Evolutionary conservation across 2,113 vertebrate species (phyloP).

Genomic region (Scalopus aquaticus): DNA sequence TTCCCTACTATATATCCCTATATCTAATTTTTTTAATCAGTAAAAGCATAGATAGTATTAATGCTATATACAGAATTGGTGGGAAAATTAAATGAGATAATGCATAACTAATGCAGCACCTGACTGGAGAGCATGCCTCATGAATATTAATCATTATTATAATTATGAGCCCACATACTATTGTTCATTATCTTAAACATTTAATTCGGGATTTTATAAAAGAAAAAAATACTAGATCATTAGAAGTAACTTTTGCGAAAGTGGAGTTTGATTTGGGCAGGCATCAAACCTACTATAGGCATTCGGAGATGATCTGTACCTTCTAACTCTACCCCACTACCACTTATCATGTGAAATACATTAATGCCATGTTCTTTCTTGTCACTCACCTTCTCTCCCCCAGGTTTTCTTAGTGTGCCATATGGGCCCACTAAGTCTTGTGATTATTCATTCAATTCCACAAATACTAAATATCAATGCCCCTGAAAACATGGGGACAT

Average conservation of each 20-base stretch:
- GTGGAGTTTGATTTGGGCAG: not conserved
- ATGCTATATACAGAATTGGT: not conserved
- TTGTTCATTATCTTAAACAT: not conserved
- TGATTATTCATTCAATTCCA: not conserved
- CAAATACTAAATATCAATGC: not conserved
- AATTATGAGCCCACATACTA: not conserved
- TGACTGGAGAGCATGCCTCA: not conserved
- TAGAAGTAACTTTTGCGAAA: not conserved
- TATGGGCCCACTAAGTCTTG: not conserved
- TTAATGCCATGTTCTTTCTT: not conserved
- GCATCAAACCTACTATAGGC: not conserved
- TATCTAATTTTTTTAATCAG: not conserved
- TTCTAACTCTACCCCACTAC: not conserved
- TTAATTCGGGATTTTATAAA: not conserved
- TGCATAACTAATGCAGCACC: not conserved
- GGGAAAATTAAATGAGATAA: conserved; percentile 10
- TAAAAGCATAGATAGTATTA: not conserved
- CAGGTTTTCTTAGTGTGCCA: not conserved
- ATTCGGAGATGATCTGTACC: not conserved
- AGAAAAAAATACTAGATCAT: not conserved
- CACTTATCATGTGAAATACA: not conserved
- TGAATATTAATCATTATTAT: not conserved
- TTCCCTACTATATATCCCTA: not conserved
- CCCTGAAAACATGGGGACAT: not conserved
- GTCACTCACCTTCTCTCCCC: not conserved